Evolutionary conservation across 2,797 vertebrate genomes (phyloP), one percentile per base, ranked within the genome.

Genomic region (Semotilus atromaculatus): DNA sequence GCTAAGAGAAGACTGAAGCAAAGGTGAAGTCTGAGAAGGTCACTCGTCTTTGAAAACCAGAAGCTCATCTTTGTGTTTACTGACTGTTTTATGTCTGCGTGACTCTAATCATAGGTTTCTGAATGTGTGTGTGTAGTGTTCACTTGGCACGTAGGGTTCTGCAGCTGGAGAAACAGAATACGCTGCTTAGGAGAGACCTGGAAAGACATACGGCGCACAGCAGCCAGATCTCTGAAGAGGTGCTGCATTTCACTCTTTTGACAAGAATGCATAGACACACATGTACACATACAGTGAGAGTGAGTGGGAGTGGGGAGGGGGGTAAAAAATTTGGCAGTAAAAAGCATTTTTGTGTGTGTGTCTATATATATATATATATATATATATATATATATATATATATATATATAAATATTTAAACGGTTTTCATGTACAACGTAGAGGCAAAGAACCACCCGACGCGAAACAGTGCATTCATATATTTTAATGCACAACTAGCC

Each of bases 71-170:
- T 43, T 73, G 58, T 72, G 29, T 78, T 85, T 84, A 76, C 58
- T 29, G 10, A 40, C 51, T 76, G 73, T 74, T 76, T 62, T n/a
- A 64, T 72, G 58, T 84, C 79, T 76, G 29, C 11, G 4, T 82
- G 77, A 81, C 67, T 85, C 84, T 89, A 87, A 74, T 89, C 70
- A 67, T 90, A 87, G 88, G 89, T 89, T 89, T 86, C 73, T 89
- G 51, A 88, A 87, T 87, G 87, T 74, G 45, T 80, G 80, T 74
- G 26, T 74, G 21, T 83, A 99, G 98, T 51, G 97, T 99, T 94
- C 97, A 99, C 90, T 96, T 99, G 93, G 98, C 98, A 91, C 96
- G 97, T 92, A 96, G 97, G 92, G 95, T 99, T 74, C 94, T 99
- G 88, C 97, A 97, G 94, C 95, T 99, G 84, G 97, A 99, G 94